A percentile compares a stretch with the other conserved stretches of the same genome.
These are phyloP conservation scores for Julus scandinavius DNA, from an alignment of 2,888 invertebrate species.

Conservation along the genomic window DNA sequence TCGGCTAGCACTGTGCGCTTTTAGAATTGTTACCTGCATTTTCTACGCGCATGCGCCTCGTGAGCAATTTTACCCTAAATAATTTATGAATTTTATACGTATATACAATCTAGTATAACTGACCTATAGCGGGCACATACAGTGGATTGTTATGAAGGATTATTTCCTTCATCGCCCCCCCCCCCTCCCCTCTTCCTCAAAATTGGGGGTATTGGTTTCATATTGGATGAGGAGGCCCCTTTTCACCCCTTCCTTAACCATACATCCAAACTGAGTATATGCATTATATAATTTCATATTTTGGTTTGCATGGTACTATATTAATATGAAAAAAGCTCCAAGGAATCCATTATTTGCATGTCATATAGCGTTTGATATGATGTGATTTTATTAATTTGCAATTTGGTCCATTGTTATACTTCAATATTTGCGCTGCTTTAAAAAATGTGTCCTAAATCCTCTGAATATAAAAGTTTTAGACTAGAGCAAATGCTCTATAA, in stretches of 20 bases:
- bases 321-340: not conserved
- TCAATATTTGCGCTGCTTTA: too few species aligned
- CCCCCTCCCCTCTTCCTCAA: too few species aligned
- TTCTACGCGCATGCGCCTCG: not conserved
- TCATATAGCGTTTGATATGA: not conserved
- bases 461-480: too few species aligned
- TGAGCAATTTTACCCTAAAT: not conserved
- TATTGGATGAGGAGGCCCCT: not conserved
- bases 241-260: not conserved
- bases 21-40: not conserved
- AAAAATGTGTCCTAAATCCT: too few species aligned
- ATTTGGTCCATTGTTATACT: not conserved
- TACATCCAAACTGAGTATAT: not conserved
- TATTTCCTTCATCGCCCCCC: too few species aligned
- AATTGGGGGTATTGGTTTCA: not conserved
- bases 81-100: not conserved
- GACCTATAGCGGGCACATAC: not conserved
- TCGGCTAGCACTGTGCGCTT: not conserved
- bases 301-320: not conserved
- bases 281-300: not conserved
- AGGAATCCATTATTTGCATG: not conserved
- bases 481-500: too few species aligned
- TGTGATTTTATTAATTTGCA: not conserved
- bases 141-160: too few species aligned
- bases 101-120: not conserved